Percentiles rank a stretch among this genome's conserved stretches.
Conservation (phyloP, 2,113 vertebrate genomes). For the Ifrita kowaldi region DNA sequence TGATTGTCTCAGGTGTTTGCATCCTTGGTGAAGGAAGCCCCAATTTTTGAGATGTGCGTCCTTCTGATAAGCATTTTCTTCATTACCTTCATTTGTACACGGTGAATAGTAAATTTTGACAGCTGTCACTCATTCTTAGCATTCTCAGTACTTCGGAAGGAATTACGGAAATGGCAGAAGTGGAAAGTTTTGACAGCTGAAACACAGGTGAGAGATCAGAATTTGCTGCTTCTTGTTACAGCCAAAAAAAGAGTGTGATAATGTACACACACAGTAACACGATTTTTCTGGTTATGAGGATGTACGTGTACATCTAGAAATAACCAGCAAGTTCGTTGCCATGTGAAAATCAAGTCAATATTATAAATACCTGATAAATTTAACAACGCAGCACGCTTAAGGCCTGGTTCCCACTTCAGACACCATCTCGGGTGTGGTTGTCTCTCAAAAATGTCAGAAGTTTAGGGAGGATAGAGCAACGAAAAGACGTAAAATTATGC, state of each 20-base stretch:
- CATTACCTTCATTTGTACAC: background rate
- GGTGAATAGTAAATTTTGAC: background rate
- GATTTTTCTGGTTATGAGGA: background rate
- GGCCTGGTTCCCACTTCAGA: background rate
- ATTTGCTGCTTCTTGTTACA: background rate
- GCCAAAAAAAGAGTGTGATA: background rate
- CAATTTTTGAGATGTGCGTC: background rate
- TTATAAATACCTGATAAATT: background rate
- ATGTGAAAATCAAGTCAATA: background rate
- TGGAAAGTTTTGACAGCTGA: constrained; percentile 7
- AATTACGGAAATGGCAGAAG: background rate
- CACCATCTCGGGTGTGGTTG: background rate
- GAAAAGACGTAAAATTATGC: background rate
- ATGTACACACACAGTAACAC: fast-evolving
- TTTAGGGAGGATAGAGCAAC: background rate
- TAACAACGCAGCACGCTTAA: background rate
- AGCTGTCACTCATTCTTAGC: constrained; percentile 25
- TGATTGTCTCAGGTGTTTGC: background rate
- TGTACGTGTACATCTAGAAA: background rate
- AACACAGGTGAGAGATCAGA: constrained; percentile 3
- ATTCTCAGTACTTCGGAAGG: background rate
- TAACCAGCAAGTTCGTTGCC: background rate
- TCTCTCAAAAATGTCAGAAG: background rate
- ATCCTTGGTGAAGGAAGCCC: background rate
- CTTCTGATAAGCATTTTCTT: background rate